Evolutionary conservation across 92 coral and sea anemone genomes (phyloP), one percentile per base, ranked within the genome.

Genomic region (Virgularia gustaviana): DNA sequence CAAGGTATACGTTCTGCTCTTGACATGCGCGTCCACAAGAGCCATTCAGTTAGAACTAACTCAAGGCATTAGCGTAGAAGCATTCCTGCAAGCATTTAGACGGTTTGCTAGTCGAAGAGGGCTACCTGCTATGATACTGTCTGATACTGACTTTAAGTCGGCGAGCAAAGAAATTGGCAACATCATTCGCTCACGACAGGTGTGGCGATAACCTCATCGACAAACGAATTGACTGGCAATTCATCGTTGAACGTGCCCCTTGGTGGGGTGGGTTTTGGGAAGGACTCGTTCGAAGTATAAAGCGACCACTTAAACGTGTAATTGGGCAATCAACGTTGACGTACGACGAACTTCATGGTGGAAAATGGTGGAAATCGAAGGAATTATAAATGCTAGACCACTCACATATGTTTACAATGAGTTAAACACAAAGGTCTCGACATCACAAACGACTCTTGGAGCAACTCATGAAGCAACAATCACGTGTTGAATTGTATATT

Each of bases 241-340:
- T 60, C 11, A 60, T 60, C 22, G 19, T 47, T 0, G 66, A 60
- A 15, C 34, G 37, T 15, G 66, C 66, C 0, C 66, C 66, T 3
- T 60, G 25, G 66, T 47, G 37, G 11, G 66, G 43, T 60, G n/a
- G 66, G 37, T 60, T 60, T 47, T 60, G 23, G 66, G 66, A 60
- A 47, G 37, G 43, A 10, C 34, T 60, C 43, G 66, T 60, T 24
- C 66, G 45, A 60, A 60, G 45, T 60, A 47, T 60, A 6, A 60
- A 60, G 11, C 43, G 66, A 34, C 37, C 43, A 34, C 51, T 43
- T 13, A 43, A 43, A 20, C 13, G 20, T 13, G 51, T 20, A 13
- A 43, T 43, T 43, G 51, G 51, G 20, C 51, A 43, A 15, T 15
- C 51, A 20, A 15, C 19, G 51, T 43, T 43, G 20, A 13, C 51